These are phyloP conservation scores for Actias luna DNA, from an alignment of 2,888 invertebrate genomes.

Conservation along the genomic window DNA sequence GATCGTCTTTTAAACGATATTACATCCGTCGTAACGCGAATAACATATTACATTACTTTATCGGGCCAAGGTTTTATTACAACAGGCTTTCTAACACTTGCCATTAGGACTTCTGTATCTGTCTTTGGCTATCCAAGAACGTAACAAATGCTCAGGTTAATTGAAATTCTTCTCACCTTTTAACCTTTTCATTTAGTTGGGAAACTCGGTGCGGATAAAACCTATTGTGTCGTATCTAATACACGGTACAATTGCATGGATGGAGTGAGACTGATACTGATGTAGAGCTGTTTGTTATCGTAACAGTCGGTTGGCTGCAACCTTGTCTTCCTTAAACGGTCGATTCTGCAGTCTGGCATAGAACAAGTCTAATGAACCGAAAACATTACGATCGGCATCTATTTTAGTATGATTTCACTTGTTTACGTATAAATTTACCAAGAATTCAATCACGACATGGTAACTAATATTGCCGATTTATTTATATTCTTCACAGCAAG, in stretches of 20 bases:
- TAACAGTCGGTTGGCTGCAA: conserved; percentile 62
- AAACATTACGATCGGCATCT: conserved; percentile 54
- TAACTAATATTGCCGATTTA: conserved; percentile 51
- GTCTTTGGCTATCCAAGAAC: conserved; percentile 51
- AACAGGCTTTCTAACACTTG: conserved; percentile 76
- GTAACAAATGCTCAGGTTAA: conserved; percentile 48
- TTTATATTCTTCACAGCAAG: conserved; percentile 22
- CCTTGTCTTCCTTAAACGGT: conserved; percentile 66
- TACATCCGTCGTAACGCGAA: conserved; percentile 67
- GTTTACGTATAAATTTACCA: conserved; percentile 39
- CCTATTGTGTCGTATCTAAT: conserved; percentile 43
- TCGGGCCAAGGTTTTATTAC: conserved; percentile 72
- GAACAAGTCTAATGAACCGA: conserved; percentile 63
- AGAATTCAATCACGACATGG: conserved; percentile 55
- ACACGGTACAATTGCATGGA: conserved; percentile 9
- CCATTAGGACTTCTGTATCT: conserved; percentile 55
- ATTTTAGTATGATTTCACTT: conserved; percentile 68
- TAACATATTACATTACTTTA: conserved; percentile 67
- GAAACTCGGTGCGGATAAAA: conserved; percentile 47
- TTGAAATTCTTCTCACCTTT: conserved; percentile 71
- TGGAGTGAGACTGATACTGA: conserved; percentile 27
- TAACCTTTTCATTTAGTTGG: conserved; percentile 67
- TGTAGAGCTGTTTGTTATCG: conserved; percentile 57
- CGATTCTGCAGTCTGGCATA: conserved; percentile 60
- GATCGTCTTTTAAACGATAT: conserved; percentile 80